Evolutionary conservation across 1,140 invertebrate species (phyloP).

Genomic region (Drosophila virilis): DNA sequence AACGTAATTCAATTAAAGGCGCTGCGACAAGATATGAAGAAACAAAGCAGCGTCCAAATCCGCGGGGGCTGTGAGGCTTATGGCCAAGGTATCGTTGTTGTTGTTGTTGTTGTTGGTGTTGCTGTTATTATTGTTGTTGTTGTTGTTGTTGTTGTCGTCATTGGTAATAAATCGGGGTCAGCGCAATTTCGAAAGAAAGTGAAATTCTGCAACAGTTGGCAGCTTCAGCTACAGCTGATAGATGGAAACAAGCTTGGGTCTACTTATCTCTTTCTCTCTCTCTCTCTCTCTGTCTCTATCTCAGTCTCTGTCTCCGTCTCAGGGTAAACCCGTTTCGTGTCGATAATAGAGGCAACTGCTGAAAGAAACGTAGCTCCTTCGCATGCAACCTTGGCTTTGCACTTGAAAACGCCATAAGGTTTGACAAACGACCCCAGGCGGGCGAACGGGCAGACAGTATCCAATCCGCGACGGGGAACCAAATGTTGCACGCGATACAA

Average conservation of each 20-base stretch:
- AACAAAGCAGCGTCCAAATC: slow-evolving; percentile 59
- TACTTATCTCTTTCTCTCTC: slow-evolving; percentile 9
- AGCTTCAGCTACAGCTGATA: slow-evolving; percentile 25
- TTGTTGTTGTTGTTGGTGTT: slow-evolving; percentile 36
- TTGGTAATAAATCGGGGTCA: slow-evolving; percentile 74
- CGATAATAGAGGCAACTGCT: slow-evolving; percentile 66
- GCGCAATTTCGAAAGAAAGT: slow-evolving; percentile 80
- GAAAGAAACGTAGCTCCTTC: slow-evolving; percentile 18
- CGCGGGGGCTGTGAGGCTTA: slow-evolving; percentile 45
- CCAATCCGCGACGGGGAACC: background rate
- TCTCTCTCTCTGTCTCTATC: background rate
- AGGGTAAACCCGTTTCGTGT: slow-evolving; percentile 60
- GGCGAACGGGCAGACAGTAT: slow-evolving; percentile 1
- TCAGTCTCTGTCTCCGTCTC: background rate
- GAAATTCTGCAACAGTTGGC: slow-evolving; percentile 77
- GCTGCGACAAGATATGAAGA: slow-evolving; percentile 42
- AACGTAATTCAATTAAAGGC: slow-evolving; percentile 78
- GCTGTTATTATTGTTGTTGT: slow-evolving; percentile 20
- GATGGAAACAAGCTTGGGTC: background rate
- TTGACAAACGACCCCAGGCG: slow-evolving; percentile 61
- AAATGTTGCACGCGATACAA: slow-evolving; percentile 67
- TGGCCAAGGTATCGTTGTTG: slow-evolving; percentile 13
- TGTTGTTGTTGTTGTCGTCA: slow-evolving; percentile 33
- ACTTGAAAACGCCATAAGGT: slow-evolving; percentile 73
- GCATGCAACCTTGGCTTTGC: slow-evolving; percentile 73